Conservation (phyloP, 2,888 invertebrate genomes). For the Trisateles emortualis region DNA sequence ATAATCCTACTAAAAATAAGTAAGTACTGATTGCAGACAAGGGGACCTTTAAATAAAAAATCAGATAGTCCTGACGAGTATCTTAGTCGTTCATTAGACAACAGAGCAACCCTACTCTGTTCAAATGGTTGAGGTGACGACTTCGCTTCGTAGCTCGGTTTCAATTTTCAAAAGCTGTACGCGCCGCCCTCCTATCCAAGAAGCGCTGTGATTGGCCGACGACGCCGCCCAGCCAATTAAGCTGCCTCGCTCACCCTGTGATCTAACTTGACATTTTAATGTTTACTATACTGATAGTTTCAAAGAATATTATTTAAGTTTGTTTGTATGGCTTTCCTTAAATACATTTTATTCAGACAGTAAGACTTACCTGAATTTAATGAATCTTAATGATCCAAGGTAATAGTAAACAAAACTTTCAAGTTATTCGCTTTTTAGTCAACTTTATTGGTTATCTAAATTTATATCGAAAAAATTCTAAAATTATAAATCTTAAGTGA, state of each 20-base stretch:
- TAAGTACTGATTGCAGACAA: neutral
- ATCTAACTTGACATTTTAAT: conserved; percentile 84
- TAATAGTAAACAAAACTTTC: neutral
- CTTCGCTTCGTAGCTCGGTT: conserved; percentile 81
- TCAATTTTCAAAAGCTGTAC: conserved; percentile 65
- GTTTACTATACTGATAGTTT: conserved; percentile 70
- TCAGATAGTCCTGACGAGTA: conserved; percentile 2
- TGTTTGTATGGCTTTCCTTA: conserved; percentile 24
- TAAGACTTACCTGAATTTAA: too few species aligned
- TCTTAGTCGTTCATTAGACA: conserved; percentile 36
- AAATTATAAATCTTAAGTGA: neutral
- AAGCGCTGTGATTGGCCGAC: conserved; percentile 71
- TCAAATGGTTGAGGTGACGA: conserved; percentile 59
- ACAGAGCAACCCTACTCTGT: conserved; percentile 36
- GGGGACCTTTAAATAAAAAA: neutral
- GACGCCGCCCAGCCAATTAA: conserved; percentile 80
- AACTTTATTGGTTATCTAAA: neutral
- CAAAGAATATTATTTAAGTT: conserved; percentile 35
- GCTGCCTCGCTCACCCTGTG: conserved; percentile 70
- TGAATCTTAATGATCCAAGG: too few species aligned
- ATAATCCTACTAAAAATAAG: too few species aligned
- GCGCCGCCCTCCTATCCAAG: conserved; percentile 72
- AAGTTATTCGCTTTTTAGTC: neutral
- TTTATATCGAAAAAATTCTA: neutral
- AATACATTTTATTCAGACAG: neutral